Evolutionary conservation across 2,797 vertebrate genomes (phyloP).

Genomic region (Enteromius thamalakanensis): DNA sequence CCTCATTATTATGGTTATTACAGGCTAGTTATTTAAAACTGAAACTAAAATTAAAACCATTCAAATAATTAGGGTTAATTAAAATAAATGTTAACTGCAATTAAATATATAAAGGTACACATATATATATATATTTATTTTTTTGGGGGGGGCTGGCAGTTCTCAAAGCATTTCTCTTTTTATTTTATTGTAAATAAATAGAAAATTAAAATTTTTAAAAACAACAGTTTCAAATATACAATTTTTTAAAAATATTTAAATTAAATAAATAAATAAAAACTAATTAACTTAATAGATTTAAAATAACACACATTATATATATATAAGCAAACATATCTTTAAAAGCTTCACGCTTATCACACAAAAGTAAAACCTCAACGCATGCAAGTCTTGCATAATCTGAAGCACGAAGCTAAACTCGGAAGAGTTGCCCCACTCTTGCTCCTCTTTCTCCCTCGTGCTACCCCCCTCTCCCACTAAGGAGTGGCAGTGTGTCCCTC

Average conservation of each 20-base stretch:
- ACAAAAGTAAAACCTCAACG: conserved; percentile 21
- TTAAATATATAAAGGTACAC: too few species aligned
- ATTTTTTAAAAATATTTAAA: too few species aligned
- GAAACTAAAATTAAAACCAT: not conserved
- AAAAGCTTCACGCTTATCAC: not conserved
- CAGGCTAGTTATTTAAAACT: not conserved
- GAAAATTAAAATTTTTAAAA: not conserved
- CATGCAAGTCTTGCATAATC: conserved; percentile 43
- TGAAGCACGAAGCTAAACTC: conserved; percentile 56
- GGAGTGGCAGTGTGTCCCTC: conserved; percentile 49
- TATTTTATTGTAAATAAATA: too few species aligned
- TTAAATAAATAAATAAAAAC: not conserved
- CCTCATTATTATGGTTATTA: not conserved
- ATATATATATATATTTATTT: too few species aligned
- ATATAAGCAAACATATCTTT: not conserved
- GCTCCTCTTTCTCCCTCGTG: conserved; percentile 32
- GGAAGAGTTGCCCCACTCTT: conserved; percentile 74
- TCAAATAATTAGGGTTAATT: too few species aligned
- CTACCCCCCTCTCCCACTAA: conserved; percentile 51
- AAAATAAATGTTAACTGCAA: too few species aligned
- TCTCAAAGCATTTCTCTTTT: not conserved
- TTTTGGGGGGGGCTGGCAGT: not conserved
- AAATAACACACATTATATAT: not conserved
- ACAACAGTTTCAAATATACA: not conserved
- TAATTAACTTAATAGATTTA: not conserved